Evolutionary conservation across 1,140 invertebrate genomes (phyloP), one percentile per base, ranked within the genome.

Genomic region (Drosophila novamexicana): DNA sequence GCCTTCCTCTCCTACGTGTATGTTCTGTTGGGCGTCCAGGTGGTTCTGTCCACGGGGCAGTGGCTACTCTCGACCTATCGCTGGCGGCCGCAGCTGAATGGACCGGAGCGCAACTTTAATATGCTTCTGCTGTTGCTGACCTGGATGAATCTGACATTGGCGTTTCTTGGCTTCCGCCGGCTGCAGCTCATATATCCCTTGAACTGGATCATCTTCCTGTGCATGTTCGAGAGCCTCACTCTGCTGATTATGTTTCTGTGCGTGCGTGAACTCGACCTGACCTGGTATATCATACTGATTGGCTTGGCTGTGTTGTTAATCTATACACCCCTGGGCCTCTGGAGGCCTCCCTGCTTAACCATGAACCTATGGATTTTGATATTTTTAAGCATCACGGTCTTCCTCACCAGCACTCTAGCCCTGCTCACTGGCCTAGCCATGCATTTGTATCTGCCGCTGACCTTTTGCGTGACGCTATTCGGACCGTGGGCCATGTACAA

Each of bases 401-500:
- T 89, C 0, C 0, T 74, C 7, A 16, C 7, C 7, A 57, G 76
- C 12, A 14, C 52, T 1, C 0, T 75, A 2, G 59, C 79, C 0
- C 47, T 86, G n/a, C 0, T 4, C 34, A 37, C 12, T 7, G 14
- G 37, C 0, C 54, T 86, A 0, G 16, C 56, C 12, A 71, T 86
- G 84, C 66, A 64, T 37, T 42, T 71, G 9, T 86, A 80, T 9
- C 40, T 86, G 8, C 79, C 79, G 4, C n/a, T 82, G 2, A 65
- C 44, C 16, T 7, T 82, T 3, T 56, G 53, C 36, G 9, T 83
- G 10, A 50, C 69, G 0, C 4, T 86, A 2, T 86, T 86, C 9
- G 83, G 83, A 0, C 84, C 84, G 5, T 89, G 84, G 84, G 61
- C 68, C 7, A 81, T 84, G 61, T 84, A 69, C 54, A 81, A 79